Base-by-base conservation (phyloP, 2,113 vertebrate species). In the Petaurus breviceps region DNA sequence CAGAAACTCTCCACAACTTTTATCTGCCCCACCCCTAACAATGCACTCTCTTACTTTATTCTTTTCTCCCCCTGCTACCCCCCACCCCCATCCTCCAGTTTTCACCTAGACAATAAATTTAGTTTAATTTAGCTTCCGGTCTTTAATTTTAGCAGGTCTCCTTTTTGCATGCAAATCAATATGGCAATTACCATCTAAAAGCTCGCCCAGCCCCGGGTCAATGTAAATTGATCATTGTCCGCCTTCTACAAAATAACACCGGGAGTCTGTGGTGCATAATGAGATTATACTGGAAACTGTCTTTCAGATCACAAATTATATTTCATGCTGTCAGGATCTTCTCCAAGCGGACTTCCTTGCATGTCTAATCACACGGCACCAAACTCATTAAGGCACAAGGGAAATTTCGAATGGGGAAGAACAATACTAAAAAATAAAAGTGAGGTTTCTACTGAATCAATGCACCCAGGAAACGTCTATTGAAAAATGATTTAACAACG, bases 221-320 rank as follows among this genome's bases (percentile, higher is more conserved):
- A 99, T 99, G 99, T 99, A 99, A 99, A 99, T 99, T 99, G 99
- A 99, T 99, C 99, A 99, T 99, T 99, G 99, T 99, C 99, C 98
- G 98, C 98, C 99, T 99, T 99, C 98, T 98, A 98, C 99, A 99
- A 99, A 99, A 99, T 98, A 99, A 99, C 98, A 99, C 98, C 98
- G 97, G 98, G 99, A 99, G 99, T 99, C 99, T 99, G 99, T 98
- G 98, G 98, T 98, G 98, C 98, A 98, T 99, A 99, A 99, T 99
- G 98, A 99, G 99, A 99, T 99, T 99, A 99, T 99, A 98, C 98
- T 99, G 98, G 98, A 99, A 99, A 99, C 98, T 98, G 98, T 99
- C 98, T 98, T 99, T 98, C 98, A 98, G 98, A 99, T 99, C 99
- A 98, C 98, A 98, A 99, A 99, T 99, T 99, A 98, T 99, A 98